These are phyloP conservation scores for Leucoraja ocellata DNA, from an alignment of 2,797 vertebrate genomes.

Conservation along the genomic window DNA sequence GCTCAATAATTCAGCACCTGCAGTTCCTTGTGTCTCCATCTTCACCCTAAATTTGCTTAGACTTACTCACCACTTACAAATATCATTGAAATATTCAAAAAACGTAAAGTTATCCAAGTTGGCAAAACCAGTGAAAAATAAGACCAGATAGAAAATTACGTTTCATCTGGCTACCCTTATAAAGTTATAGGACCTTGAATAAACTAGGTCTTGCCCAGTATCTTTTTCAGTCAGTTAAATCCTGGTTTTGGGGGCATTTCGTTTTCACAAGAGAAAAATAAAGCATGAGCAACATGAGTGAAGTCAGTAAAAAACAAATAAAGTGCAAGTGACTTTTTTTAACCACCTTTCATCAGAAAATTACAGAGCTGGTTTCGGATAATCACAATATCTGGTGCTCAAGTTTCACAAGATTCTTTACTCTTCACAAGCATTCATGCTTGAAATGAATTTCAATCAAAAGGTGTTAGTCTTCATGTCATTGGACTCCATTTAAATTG, in stretches of 20 bases:
- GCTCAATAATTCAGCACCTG: no score
- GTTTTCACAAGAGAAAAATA: not conserved
- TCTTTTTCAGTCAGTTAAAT: not conserved
- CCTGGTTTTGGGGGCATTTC: not conserved
- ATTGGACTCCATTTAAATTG: not conserved
- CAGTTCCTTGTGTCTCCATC: no score
- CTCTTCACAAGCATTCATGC: not conserved
- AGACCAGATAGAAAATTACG: no score
- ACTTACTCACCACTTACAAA: no score
- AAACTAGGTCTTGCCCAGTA: not conserved
- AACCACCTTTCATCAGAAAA: not conserved
- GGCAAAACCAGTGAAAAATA: no score
- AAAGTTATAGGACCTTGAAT: not conserved
- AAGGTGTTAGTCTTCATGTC: not conserved
- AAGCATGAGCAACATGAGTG: not conserved
- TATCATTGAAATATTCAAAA: no score
- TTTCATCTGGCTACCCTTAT: not conserved
- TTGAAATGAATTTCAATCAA: constrained; percentile 1
- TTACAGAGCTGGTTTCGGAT: not conserved
- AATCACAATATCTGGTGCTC: not conserved
- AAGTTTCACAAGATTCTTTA: not conserved
- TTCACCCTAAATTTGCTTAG: no score
- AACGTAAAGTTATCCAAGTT: no score
- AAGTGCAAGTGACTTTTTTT: not conserved
- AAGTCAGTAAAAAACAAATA: not conserved